Base-by-base conservation (phyloP, 2,113 vertebrate species). In the Physeter macrocephalus region DNA sequence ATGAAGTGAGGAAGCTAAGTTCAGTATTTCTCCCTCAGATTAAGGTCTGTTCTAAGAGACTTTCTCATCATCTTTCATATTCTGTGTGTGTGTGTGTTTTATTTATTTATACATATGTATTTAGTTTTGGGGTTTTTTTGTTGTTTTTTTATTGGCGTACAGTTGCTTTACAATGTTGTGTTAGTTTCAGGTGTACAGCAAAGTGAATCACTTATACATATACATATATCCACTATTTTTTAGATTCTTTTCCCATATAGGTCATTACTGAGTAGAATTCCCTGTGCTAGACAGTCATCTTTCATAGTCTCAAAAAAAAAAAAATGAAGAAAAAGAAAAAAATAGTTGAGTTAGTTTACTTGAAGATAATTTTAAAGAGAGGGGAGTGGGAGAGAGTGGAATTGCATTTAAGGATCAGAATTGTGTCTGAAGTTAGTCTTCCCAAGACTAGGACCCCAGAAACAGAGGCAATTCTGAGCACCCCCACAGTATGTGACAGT, bases 11-110 rank as follows among this genome's bases (percentile, higher is more conserved):
- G 25, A 83, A 95, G 5, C 36, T 2, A 66, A 91, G 82, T 72
- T 96, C 54, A 39, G 66, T 7, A 1, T 90, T 97, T 97, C 86
- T 97, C 81, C 81, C 80, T 36, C 34, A 96, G 64, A 84, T 91
- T 82, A 97, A 89, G 34, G 23, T 95, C 64, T 90, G 10, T 85
- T 98, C 84, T 92, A 87, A 97, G 94, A 95, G 95, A n/a, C 1
- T 83, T 59, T 96, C 34, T 52, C 64, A 36, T 82, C 43, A 43
- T 57, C 86, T 75, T 75, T 34, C 27, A 31, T 49, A 34, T 31
- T 75, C 72, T 75, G 8, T 21, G 57, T 21, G 57, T 59, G 20
- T 59, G 20, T 49, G 29, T 75, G 43, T 20, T 27, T 49, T 15
- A 34, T 43, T 75, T 31, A 31, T 75, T 75, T 20, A 49, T 49